A percentile compares a stretch with the other conserved stretches of the same genome.
Evolutionary conservation across 2,113 vertebrate species (phyloP).

Genomic region (Brachypteracias leptosomus): DNA sequence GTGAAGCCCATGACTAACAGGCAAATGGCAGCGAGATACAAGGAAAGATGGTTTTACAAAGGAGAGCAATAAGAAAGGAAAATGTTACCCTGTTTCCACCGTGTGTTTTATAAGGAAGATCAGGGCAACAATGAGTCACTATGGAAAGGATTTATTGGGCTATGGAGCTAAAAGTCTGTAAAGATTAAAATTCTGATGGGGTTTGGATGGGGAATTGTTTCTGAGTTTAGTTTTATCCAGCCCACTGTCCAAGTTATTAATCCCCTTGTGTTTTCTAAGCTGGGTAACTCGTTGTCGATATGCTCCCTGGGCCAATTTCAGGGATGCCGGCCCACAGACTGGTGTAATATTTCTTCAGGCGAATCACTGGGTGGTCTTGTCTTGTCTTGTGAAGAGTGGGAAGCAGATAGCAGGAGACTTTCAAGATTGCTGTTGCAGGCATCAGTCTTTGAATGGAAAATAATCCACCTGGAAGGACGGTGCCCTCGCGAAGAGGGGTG

Average conservation of each 20-base stretch:
- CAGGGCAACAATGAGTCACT: constrained; percentile 32
- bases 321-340: constrained; percentile 3
- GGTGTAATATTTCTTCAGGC: constrained; percentile 69
- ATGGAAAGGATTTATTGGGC: constrained; percentile 28
- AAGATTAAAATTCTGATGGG: constrained; percentile 50
- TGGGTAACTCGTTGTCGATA: constrained; percentile 17
- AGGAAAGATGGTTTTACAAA: constrained; percentile 62
- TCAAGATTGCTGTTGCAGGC: constrained; percentile 67
- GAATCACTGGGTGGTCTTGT: constrained; percentile 77
- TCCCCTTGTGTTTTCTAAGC: constrained; percentile 10
- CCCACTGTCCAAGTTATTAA: constrained; percentile 44
- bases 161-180: constrained; percentile 32
- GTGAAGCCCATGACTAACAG: constrained; percentile 60
- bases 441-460: constrained; percentile 65
- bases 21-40: constrained; percentile 58
- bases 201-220: background rate
- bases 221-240: constrained; percentile 18
- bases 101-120: constrained; percentile 37
- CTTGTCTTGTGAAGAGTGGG: constrained; percentile 68
- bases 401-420: constrained; percentile 72
- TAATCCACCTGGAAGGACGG: constrained; percentile 67
- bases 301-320: constrained; percentile 46
- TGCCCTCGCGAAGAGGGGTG: background rate
- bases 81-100: constrained; percentile 34
- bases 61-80: constrained; percentile 39